Base-by-base conservation (phyloP, 2,797 vertebrate genomes). In the Hoplostethus atlanticus region DNA sequence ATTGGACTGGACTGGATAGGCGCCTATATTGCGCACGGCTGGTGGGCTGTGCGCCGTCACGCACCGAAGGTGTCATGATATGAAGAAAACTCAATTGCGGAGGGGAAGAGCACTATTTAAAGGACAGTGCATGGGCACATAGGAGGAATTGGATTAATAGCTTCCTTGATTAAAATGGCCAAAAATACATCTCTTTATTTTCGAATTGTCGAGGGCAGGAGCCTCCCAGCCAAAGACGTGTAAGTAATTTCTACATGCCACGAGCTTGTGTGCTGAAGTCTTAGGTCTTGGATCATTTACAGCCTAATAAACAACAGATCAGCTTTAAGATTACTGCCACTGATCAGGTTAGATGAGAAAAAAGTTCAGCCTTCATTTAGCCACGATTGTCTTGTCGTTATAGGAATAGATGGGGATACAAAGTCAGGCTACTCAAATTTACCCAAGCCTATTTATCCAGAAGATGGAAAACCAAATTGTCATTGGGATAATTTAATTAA, bases 191-290 rank as follows among this genome's bases (percentile, higher is more conserved):
- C 95, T 71, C 92, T 98, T 60, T 95, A 96, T 88, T 96, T 98
- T 83, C 95, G 97, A 28, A 95, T 98, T 89, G 96, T 97, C 85
- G 97, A 98, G 87, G 97, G 96, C 68, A 94, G 95, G 85, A 95
- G 94, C 81, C 96, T 97, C 81, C 96, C 96, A 5, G 96, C 96
- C 80, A 97, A 97, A 93, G 97, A 97, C 83, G 96, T 97, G 97
- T 97, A 89, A 97, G 96, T 94, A 72, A 84, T 76, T 52, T 47
- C 0, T 80, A 56, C 83, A 76, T 68, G 64, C n/a, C 78, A 74
- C 40, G 73, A 17, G 70, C 13, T 21, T 65, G 48, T 73, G 21
- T 46, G 46, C 61, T 64, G 52, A 31, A 30, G 70, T 66, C 4
- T 53, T n/a, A 62, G 42, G 36, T 84, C 28, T 58, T 4, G 21